Conservation (phyloP, 1,140 invertebrate species). For the Pteromalus puparum region DNA sequence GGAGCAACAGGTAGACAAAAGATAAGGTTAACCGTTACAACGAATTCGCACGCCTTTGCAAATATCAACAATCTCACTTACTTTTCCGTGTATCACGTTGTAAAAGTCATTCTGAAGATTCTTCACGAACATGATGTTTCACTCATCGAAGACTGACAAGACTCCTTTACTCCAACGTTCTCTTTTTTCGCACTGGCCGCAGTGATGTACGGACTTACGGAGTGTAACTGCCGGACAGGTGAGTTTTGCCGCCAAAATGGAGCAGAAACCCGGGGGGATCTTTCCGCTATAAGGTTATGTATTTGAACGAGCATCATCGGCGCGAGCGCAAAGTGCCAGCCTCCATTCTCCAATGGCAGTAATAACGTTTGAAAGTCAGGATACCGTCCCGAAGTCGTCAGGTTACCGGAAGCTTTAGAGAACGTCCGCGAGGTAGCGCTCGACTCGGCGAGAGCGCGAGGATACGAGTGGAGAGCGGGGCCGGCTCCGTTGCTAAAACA, state of each 20-base stretch:
- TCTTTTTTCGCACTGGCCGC: neutral
- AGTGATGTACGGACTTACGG: neutral
- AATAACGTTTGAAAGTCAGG: neutral
- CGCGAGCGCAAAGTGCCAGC: too few species aligned
- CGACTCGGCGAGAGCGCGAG: neutral
- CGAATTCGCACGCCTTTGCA: neutral
- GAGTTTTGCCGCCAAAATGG: conserved; percentile 48
- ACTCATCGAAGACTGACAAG: conserved; percentile 14
- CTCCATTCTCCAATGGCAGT: too few species aligned
- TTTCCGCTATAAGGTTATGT: conserved; percentile 35
- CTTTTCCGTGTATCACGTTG: conserved; percentile 82
- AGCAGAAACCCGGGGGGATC: neutral
- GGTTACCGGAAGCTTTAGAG: neutral
- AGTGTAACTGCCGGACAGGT: neutral
- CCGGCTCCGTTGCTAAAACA: conserved; percentile 33
- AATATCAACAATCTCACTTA: conserved; percentile 69
- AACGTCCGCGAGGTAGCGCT: conserved; percentile 30
- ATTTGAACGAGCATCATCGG: neutral
- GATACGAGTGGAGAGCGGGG: neutral
- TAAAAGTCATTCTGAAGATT: conserved; percentile 89
- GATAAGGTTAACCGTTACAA: conserved; percentile 14
- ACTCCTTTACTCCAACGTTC: neutral
- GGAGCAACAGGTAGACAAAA: too few species aligned
- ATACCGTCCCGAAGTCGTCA: neutral
- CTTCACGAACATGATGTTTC: conserved; percentile 82